Percentiles rank a stretch among this genome's conserved stretches.
These are phyloP conservation scores for Polypterus senegalus DNA, from an alignment of 2,113 vertebrate species.

Conservation along the genomic window DNA sequence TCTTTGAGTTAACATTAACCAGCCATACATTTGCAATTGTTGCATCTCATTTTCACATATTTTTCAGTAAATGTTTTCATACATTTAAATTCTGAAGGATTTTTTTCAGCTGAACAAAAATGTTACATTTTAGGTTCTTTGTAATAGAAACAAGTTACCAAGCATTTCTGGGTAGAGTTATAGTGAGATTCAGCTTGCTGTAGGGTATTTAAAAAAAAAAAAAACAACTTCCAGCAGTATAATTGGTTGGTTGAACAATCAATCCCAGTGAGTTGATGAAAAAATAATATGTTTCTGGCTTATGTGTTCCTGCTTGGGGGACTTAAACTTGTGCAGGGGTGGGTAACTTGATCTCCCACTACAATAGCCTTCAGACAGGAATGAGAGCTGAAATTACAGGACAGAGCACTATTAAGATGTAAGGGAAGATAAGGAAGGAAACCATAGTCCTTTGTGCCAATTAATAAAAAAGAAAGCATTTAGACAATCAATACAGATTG, in stretches of 20 bases:
- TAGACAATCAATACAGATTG: neutral
- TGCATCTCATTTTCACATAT: too few species aligned
- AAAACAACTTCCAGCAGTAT: constrained; percentile 17
- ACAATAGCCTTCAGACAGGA: constrained; percentile 20
- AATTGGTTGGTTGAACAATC: constrained; percentile 16
- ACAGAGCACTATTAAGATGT: constrained; percentile 8
- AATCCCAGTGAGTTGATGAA: constrained; percentile 11
- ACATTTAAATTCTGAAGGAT: too few species aligned
- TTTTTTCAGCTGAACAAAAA: too few species aligned
- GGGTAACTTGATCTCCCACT: constrained; percentile 22
- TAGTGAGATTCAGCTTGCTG: too few species aligned
- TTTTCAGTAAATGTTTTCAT: too few species aligned
- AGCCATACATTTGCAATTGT: too few species aligned
- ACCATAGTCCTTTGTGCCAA: too few species aligned
- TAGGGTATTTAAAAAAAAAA: constrained; percentile 4
- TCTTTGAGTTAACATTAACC: too few species aligned
- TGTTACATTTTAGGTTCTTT: too few species aligned
- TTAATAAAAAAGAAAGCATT: neutral
- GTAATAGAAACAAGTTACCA: too few species aligned
- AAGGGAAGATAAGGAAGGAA: constrained; percentile 18
- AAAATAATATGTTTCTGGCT: constrained; percentile 17
- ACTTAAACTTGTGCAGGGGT: constrained; percentile 15
- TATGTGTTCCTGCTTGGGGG: constrained; percentile 17
- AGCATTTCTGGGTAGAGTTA: too few species aligned
- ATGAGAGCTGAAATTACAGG: constrained; percentile 19